phyloP scores from a whole-genome alignment of 1,140 invertebrate species.

The Danaus melanippus region DNA sequence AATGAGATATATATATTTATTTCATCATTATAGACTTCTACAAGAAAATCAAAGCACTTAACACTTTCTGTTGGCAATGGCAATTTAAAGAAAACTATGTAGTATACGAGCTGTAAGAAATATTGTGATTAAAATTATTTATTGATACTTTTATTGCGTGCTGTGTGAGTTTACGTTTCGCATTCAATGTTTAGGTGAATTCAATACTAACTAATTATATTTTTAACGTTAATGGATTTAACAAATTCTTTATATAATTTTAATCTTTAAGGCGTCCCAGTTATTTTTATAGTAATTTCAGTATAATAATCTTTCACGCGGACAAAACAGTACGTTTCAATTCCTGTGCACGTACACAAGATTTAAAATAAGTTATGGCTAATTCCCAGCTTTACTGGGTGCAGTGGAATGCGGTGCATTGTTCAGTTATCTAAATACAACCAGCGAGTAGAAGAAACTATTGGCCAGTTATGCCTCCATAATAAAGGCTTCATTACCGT shows the following conservation, averaged over 20 bases:
- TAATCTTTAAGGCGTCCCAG: too few relatives aligned
- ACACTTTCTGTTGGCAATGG: slow-evolving; percentile 2
- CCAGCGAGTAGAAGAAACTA: slow-evolving; percentile 22
- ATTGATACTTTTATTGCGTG: too few relatives aligned
- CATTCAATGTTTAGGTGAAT: too few relatives aligned
- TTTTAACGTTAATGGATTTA: too few relatives aligned
- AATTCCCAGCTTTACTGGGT: slow-evolving; percentile 39
- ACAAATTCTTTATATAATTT: too few relatives aligned
- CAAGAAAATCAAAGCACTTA: slow-evolving; percentile 6
- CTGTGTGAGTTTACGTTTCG: too few relatives aligned
- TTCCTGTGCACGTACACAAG: slow-evolving; percentile 4
- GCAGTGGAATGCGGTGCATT: slow-evolving; percentile 50
- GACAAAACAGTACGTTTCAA: neutral
- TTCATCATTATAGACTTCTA: too few relatives aligned
- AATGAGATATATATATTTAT: too few relatives aligned
- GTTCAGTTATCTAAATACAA: slow-evolving; percentile 55
- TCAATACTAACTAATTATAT: too few relatives aligned
- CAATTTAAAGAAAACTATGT: too few relatives aligned
- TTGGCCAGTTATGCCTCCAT: slow-evolving; percentile 14
- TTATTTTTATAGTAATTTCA: neutral
- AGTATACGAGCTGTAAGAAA: too few relatives aligned
- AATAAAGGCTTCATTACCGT: slow-evolving; percentile 10
- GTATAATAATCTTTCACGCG: neutral
- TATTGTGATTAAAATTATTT: too few relatives aligned
- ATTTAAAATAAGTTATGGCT: slow-evolving; percentile 47